A percentile compares a stretch with the other conserved stretches of the same genome.
Evolutionary conservation across 1,140 invertebrate species (phyloP).

Genomic region (Drosophila eugracilis): DNA sequence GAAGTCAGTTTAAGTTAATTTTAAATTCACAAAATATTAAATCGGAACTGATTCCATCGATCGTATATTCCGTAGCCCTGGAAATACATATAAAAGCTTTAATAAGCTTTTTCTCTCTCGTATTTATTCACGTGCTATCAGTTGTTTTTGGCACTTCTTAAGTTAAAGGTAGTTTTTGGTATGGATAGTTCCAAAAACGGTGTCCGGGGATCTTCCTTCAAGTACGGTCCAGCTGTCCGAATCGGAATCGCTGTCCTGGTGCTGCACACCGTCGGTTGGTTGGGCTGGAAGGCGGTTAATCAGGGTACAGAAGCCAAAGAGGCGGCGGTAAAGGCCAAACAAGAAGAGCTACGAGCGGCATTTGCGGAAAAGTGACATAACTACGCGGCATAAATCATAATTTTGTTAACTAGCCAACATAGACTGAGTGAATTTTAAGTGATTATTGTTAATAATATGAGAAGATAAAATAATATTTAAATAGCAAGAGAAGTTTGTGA

Average conservation of each 20-base stretch:
- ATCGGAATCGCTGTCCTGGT: conserved; percentile 65
- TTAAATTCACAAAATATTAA: conserved; percentile 2
- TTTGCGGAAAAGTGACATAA: conserved; percentile 38
- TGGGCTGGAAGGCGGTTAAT: conserved; percentile 59
- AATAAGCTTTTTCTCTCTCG: conserved; percentile 22
- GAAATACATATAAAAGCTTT: conserved; percentile 15
- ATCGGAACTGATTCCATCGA: conserved; percentile 9
- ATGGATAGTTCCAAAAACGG: conserved; percentile 47
- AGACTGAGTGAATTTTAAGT: conserved; percentile 7
- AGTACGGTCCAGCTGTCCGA: conserved; percentile 52
- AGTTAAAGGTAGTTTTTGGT: conserved; percentile 2
- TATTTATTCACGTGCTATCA: conserved; percentile 29
- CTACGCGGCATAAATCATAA: not conserved
- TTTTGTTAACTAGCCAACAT: not conserved
- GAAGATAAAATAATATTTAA: not conserved
- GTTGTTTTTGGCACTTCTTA: conserved; percentile 2
- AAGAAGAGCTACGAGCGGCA: conserved; percentile 49
- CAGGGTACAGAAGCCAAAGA: conserved; percentile 27
- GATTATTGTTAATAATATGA: not conserved
- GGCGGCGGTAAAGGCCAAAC: conserved; percentile 27
- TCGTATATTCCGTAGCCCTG: conserved; percentile 28
- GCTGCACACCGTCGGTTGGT: conserved; percentile 58
- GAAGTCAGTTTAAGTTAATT: not conserved
- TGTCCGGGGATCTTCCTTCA: conserved; percentile 17
- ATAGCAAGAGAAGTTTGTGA: not conserved